phyloP scores from a whole-genome alignment of 2,797 vertebrate species.

The Hydrophis major region DNA sequence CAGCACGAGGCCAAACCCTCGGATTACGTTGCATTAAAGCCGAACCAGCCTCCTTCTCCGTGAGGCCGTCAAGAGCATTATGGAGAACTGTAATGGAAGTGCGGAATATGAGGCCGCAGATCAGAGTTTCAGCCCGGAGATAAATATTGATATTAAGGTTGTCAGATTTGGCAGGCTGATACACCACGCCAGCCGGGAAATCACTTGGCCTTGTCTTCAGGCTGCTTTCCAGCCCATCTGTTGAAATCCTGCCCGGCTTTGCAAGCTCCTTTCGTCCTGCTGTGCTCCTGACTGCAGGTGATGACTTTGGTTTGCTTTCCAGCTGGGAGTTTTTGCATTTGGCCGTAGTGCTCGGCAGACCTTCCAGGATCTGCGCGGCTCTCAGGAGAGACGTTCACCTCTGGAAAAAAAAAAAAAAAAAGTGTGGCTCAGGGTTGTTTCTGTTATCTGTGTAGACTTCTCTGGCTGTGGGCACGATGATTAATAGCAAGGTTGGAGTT shows the following conservation, averaged over 20 bases:
- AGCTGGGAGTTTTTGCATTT: neutral
- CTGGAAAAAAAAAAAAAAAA: neutral
- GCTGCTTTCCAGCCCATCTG: neutral
- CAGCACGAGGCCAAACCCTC: conserved; percentile 5
- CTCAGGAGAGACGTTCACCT: neutral
- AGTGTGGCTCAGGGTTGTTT: neutral
- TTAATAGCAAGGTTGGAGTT: neutral
- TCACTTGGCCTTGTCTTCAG: conserved; percentile 22
- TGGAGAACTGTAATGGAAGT: conserved; percentile 49
- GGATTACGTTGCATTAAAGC: conserved; percentile 16
- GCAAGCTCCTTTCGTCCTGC: rapidly evolving
- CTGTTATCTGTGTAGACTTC: neutral
- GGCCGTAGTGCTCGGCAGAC: neutral
- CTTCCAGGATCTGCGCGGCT: neutral
- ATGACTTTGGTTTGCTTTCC: neutral
- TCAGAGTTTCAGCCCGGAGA: conserved; percentile 49
- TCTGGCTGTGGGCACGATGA: neutral
- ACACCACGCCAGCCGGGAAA: neutral
- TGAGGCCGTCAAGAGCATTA: conserved; percentile 41
- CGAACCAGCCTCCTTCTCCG: conserved; percentile 23
- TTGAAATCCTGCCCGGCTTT: neutral
- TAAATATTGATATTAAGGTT: conserved; percentile 65
- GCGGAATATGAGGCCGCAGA: conserved; percentile 46
- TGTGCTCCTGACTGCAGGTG: neutral
- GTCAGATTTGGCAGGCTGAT: conserved; percentile 45